Evolutionary conservation across 2,888 invertebrate species (phyloP).

Genomic region (Lepidocyrtinus sp.): DNA sequence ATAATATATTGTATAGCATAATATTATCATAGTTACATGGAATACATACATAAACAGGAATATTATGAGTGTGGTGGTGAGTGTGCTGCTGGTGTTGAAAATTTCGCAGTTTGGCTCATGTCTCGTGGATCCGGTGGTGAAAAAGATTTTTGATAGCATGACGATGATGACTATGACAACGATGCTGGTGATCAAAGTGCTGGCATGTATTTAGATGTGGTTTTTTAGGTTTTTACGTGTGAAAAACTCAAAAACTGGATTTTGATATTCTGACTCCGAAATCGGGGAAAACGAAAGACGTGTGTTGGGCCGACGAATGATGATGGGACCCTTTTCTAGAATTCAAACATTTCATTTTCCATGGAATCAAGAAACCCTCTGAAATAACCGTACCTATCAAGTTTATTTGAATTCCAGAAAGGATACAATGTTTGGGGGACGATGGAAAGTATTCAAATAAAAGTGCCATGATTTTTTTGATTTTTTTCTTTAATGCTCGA

Average conservation of each 20-base stretch:
- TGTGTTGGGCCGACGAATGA: no score
- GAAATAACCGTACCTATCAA: no score
- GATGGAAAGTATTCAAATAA: no score
- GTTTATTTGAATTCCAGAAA: no score
- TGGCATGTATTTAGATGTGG: neutral
- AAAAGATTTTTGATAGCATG: constrained; percentile 39
- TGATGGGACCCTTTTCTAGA: no score
- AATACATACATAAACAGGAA: constrained; percentile 1
- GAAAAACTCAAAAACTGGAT: constrained; percentile 35
- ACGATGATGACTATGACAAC: constrained; percentile 18
- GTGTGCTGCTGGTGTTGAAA: constrained; percentile 36
- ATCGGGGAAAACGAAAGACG: constrained; percentile 16
- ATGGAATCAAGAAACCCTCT: no score
- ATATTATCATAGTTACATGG: constrained; percentile 5
- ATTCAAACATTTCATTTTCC: no score
- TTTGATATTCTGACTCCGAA: constrained; percentile 49
- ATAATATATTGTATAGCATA: constrained; percentile 25
- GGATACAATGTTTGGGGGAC: no score
- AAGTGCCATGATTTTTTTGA: no score
- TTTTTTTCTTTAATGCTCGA: no score
- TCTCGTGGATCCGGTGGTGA: constrained; percentile 56
- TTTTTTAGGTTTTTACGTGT: constrained; percentile 9
- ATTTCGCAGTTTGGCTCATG: constrained; percentile 58
- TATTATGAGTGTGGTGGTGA: constrained; percentile 23
- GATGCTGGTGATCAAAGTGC: neutral